Evolutionary conservation across 2,113 vertebrate species (phyloP).

Genomic region (Tachysurus fulvidraco): DNA sequence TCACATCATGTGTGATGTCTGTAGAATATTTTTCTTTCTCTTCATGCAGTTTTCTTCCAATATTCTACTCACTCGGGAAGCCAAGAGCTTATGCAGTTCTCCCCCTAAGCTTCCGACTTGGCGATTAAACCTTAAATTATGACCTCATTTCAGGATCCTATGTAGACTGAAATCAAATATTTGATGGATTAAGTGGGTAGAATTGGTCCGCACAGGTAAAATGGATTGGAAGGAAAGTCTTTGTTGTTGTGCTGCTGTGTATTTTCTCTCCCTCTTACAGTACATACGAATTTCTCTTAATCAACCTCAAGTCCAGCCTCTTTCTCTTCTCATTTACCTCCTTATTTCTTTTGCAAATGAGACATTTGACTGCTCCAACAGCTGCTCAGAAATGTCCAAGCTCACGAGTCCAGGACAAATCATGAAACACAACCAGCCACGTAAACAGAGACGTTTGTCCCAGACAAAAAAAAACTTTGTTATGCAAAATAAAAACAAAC

Average conservation of each 20-base stretch:
- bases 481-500: slow-evolving; percentile 1
- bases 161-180: background rate
- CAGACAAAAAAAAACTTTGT: background rate
- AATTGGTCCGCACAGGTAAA: slow-evolving; percentile 7
- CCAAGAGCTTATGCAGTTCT: slow-evolving; percentile 59
- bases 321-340: slow-evolving; percentile 13
- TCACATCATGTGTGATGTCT: background rate
- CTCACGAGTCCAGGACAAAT: background rate
- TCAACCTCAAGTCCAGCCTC: background rate
- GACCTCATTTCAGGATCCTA: background rate
- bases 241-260: background rate
- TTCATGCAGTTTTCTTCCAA: background rate
- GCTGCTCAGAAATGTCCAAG: background rate
- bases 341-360: slow-evolving; percentile 35
- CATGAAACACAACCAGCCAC: background rate
- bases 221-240: background rate
- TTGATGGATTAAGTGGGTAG: background rate
- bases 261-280: background rate
- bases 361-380: slow-evolving; percentile 30
- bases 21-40: background rate
- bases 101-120: slow-evolving; percentile 51
- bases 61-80: slow-evolving; percentile 36
- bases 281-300: background rate
- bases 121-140: slow-evolving; percentile 63
- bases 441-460: background rate